Base-by-base conservation (phyloP, 1,140 invertebrate genomes). In the Hesperophylax magnus region DNA sequence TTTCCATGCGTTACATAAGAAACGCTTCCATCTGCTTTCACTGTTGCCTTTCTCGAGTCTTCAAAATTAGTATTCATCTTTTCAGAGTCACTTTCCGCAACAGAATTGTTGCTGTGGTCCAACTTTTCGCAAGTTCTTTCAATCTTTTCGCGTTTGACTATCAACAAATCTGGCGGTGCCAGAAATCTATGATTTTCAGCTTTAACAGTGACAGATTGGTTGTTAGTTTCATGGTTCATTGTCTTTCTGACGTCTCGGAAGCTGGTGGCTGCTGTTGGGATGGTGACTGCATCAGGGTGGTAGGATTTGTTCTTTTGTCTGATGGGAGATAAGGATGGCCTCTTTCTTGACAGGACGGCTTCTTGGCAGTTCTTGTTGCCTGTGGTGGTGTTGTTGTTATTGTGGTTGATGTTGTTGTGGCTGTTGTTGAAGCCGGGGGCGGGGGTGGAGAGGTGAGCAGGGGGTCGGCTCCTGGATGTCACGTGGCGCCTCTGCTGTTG, bases 341-440 rank as follows among this genome's bases (percentile, higher is more conserved):
- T 54, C 53, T 75, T 75, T 27, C 52, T 58, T 0, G 47, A 18
- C 11, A 17, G 18, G 22, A 27, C 39, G 39, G 39, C 39, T 14
- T 47, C 22, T 15, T 75, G 60, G 76, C 27, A 52, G 52, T 79
- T 79, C 14, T 72, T 79, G 31, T 72, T 27, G 18, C 17, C 34
- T 15, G 47, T 75, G 27, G 15, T 74, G 47, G 18, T 18, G 52
- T 79, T 79, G 52, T 71, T 79, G 76, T 65, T 78, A 14, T 47
- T 47, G 39, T 47, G 34, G 34, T 39, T 39, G 60, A 22, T 77
- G 58, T 61, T 63, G 31, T 47, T 69, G 56, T 27, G 17, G n/a
- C 18, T 52, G 65, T 79, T 72, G 17, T 47, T 63, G 56, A 11
- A 34, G 31, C 17, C 18, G 60, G 20, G 15, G 5, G 60, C 11